phyloP scores from a whole-genome alignment of 2,797 vertebrate species.

The Pangasius macronema region DNA sequence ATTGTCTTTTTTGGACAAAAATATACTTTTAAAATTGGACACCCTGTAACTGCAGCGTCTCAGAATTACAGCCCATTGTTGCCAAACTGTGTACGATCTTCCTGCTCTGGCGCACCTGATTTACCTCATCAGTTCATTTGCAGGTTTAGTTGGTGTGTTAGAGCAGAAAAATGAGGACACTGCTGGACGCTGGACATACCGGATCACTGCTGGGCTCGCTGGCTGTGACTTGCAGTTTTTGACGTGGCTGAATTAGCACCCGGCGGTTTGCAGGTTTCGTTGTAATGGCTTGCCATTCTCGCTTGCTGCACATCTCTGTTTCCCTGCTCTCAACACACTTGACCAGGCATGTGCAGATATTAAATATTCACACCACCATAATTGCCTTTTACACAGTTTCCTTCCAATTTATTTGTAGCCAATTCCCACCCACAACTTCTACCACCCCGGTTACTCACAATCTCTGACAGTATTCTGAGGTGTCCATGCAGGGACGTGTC shows the following conservation, averaged over 20 bases:
- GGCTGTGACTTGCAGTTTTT: slow-evolving; percentile 8
- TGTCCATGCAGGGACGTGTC: background rate
- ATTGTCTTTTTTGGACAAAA: background rate
- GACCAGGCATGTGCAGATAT: background rate
- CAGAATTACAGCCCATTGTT: background rate
- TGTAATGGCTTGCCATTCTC: background rate
- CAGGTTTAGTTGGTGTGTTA: background rate
- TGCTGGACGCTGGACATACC: background rate
- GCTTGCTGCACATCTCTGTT: background rate
- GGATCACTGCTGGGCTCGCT: background rate
- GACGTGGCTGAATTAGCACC: background rate
- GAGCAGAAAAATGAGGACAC: background rate
- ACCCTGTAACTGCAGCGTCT: no score
- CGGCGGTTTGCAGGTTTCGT: background rate
- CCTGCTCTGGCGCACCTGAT: background rate
- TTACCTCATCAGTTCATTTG: background rate
- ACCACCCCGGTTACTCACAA: background rate
- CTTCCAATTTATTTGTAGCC: background rate
- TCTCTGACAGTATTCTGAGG: background rate
- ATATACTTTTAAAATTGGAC: background rate
- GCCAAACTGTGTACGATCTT: background rate
- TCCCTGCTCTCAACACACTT: background rate
- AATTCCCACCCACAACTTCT: slow-evolving; percentile 12
- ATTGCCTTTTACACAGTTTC: slow-evolving; percentile 21
- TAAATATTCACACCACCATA: slow-evolving; percentile 16